A percentile compares a stretch with the other conserved stretches of the same genome.
Conservation (phyloP, 2,113 vertebrate genomes). For the Arothron firmamentum region DNA sequence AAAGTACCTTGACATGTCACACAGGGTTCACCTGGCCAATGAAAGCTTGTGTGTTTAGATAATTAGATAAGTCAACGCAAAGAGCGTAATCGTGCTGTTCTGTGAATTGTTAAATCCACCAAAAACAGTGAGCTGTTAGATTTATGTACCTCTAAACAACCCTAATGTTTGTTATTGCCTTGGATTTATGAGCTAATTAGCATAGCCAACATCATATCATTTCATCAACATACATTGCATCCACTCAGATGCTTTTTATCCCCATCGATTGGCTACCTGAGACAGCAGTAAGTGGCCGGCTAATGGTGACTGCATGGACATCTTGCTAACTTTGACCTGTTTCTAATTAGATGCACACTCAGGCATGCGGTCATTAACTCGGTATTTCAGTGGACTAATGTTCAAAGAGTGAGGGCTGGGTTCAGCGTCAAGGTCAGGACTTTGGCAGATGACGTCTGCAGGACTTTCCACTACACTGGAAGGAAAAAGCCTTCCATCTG, state of each 20-base stretch:
- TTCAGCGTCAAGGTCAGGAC: slow-evolving; percentile 62
- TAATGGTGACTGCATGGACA: slow-evolving; percentile 50
- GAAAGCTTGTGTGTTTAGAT: slow-evolving; percentile 30
- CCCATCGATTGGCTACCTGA: slow-evolving; percentile 45
- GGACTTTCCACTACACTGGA: slow-evolving; percentile 60
- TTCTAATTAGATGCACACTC: slow-evolving; percentile 59
- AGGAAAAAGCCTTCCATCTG: slow-evolving; percentile 70
- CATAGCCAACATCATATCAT: slow-evolving; percentile 27
- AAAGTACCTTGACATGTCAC: slow-evolving; percentile 35
- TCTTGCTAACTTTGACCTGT: slow-evolving; percentile 52
- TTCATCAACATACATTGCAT: slow-evolving; percentile 8
- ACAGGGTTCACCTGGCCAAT: slow-evolving; percentile 35
- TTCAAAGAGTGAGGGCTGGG: slow-evolving; percentile 56
- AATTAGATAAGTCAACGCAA: neutral
- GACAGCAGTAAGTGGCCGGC: slow-evolving; percentile 37
- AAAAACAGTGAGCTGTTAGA: too few relatives aligned
- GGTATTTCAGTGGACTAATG: slow-evolving; percentile 57
- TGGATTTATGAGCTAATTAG: slow-evolving; percentile 38
- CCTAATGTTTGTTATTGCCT: slow-evolving; percentile 28
- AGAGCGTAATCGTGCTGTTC: slow-evolving; percentile 7
- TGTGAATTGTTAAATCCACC: slow-evolving; percentile 10
- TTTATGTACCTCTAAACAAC: neutral
- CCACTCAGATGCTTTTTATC: slow-evolving; percentile 38
- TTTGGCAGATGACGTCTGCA: slow-evolving; percentile 62
- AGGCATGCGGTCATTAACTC: slow-evolving; percentile 56